These are phyloP conservation scores for Cyanistes caeruleus DNA, from an alignment of 2,113 vertebrate genomes.

Conservation along the genomic window DNA sequence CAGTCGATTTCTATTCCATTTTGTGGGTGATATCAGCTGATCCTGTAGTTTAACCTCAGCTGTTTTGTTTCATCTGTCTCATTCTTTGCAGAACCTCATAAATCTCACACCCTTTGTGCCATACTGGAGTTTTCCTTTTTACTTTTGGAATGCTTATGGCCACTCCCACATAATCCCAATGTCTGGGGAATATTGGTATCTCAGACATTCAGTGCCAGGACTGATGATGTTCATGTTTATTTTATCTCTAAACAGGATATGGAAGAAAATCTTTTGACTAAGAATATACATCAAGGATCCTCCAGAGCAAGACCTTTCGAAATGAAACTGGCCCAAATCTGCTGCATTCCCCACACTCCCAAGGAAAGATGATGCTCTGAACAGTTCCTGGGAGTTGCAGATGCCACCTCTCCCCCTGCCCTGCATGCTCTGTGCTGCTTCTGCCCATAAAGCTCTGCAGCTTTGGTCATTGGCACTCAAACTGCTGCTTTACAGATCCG, in stretches of 20 bases:
- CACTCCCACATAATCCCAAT: not conserved
- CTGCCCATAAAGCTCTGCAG: not conserved
- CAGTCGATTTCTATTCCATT: not conserved
- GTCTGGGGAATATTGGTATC: not conserved
- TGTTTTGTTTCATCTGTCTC: not conserved
- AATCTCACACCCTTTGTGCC: not conserved
- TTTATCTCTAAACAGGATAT: conserved; percentile 20
- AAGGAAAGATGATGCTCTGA: not conserved
- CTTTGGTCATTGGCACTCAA: not conserved
- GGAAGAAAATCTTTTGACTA: conserved; percentile 59
- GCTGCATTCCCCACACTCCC: not conserved
- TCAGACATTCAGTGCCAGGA: not conserved
- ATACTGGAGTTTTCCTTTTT: not conserved
- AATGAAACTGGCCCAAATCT: not conserved
- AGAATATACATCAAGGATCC: not conserved
- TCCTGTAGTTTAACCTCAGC: not conserved
- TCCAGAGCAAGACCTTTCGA: not conserved
- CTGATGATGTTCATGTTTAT: not conserved
- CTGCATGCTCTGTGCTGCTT: not conserved
- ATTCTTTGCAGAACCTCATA: not conserved
- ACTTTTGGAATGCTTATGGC: not conserved
- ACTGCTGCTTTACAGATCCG: not conserved
- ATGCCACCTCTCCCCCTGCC: not conserved
- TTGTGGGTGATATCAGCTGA: not conserved
- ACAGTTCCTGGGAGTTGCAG: not conserved